A percentile compares a stretch with the other conserved stretches of the same genome.
Evolutionary conservation across 1,140 invertebrate genomes (phyloP).

Genomic region (Diorhabda sublineata): DNA sequence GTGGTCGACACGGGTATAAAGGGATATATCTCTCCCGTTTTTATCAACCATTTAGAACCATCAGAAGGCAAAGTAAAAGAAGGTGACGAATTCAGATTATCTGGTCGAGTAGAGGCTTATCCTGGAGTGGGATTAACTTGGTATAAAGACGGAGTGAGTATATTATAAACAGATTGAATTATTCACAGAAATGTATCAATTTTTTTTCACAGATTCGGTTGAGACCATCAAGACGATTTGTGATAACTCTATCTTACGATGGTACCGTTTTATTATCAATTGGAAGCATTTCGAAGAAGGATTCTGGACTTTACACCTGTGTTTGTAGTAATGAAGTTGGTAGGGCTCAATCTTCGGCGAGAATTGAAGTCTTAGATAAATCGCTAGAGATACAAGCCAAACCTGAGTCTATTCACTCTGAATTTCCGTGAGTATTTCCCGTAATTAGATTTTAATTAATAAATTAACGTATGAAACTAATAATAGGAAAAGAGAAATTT

Average conservation of each 20-base stretch:
- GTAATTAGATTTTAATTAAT: no score
- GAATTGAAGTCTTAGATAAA: slow-evolving; percentile 55
- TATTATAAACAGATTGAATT: slow-evolving; percentile 6
- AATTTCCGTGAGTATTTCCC: slow-evolving; percentile 30
- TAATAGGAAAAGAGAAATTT: no score
- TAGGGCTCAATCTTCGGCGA: slow-evolving; percentile 65
- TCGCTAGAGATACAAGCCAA: slow-evolving; percentile 7
- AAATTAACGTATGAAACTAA: no score
- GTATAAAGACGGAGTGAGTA: slow-evolving; percentile 61
- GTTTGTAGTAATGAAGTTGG: slow-evolving; percentile 84
- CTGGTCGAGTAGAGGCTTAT: slow-evolving; percentile 73
- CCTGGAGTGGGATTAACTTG: slow-evolving; percentile 75
- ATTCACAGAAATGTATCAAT: background rate
- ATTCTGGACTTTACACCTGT: slow-evolving; percentile 84
- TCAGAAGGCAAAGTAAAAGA: slow-evolving; percentile 54
- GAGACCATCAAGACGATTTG: slow-evolving; percentile 65
- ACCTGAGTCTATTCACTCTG: slow-evolving; percentile 7
- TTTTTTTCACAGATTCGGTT: slow-evolving; percentile 53
- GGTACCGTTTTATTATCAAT: slow-evolving; percentile 73
- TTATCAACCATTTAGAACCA: slow-evolving; percentile 63
- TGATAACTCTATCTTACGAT: slow-evolving; percentile 73
- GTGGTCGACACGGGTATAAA: slow-evolving; percentile 81
- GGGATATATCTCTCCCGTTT: slow-evolving; percentile 74
- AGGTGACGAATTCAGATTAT: slow-evolving; percentile 63
- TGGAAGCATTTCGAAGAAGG: slow-evolving; percentile 58